These are phyloP conservation scores for Coilia nasus DNA, from an alignment of 2,797 vertebrate genomes.

Conservation along the genomic window DNA sequence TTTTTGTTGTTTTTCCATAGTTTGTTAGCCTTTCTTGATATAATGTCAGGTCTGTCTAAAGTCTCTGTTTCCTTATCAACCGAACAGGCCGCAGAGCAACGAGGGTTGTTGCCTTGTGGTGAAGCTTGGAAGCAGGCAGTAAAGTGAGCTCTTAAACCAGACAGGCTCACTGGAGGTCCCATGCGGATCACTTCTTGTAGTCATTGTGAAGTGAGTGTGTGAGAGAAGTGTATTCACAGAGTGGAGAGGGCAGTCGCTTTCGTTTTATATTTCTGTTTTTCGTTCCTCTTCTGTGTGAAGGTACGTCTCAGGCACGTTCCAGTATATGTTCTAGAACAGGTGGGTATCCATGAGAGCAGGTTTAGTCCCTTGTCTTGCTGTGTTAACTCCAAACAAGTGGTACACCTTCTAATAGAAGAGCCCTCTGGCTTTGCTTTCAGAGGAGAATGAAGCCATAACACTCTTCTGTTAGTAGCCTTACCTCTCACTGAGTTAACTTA, in stretches of 20 bases:
- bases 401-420: too few relatives aligned
- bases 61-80: background rate
- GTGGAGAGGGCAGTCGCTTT: background rate
- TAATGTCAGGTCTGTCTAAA: background rate
- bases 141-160: background rate
- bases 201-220: too few relatives aligned
- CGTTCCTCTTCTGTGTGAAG: background rate
- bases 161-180: background rate
- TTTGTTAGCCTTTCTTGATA: background rate
- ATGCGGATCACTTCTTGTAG: background rate
- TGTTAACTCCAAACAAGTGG: too few relatives aligned
- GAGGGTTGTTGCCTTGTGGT: background rate
- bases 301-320: background rate
- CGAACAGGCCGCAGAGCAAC: background rate
- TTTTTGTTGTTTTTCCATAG: background rate
- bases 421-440: too few relatives aligned
- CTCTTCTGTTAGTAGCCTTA: too few relatives aligned
- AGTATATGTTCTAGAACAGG: background rate
- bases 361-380: too few relatives aligned
- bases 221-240: background rate
- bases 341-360: too few relatives aligned
- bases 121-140: background rate
- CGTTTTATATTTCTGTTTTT: background rate
- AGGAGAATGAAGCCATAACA: too few relatives aligned
- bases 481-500: too few relatives aligned